Base-by-base conservation (phyloP, 2,888 invertebrate genomes). In the Megamerina dolium region DNA sequence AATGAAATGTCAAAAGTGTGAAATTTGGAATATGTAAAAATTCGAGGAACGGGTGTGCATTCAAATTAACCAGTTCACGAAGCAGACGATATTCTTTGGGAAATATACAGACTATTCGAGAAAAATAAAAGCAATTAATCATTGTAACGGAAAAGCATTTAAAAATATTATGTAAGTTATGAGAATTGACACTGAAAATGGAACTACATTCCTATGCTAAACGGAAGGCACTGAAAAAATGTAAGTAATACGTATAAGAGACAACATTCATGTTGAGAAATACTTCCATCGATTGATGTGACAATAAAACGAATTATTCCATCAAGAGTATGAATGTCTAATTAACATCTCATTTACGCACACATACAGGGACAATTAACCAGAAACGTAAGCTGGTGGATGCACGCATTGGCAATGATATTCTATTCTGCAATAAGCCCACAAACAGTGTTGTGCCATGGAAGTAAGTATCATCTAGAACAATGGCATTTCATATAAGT, bases 151-250 rank as follows among this genome's bases (percentile, higher is more conserved):
- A n/a, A n/a, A n/a, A n/a, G n/a, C n/a, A n/a, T n/a, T n/a, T n/a
- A n/a, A n/a, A n/a, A n/a, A n/a, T n/a, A n/a, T n/a, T n/a, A n/a
- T n/a, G n/a, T n/a, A n/a, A n/a, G n/a, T n/a, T n/a, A n/a, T n/a
- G n/a, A n/a, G n/a, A n/a, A n/a, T n/a, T n/a, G n/a, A n/a, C n/a
- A n/a, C n/a, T n/a, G n/a, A 23, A 10, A 44, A 66, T 68, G 69
- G 67, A 68, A 34, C 52, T 68, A 33, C 67, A 68, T 50, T 65
- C 63, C 4, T 69, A 69, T 46, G 67, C 67, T 12, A 68, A 69
- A 36, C 54, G 59, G 27, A 52, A 54, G 29, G 59, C 59, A 10
- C 53, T 57, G 23, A 64, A 63, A 48, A 68, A 63, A 50, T 68
- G 68, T 68, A 56, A 56, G 64, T 54, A 45, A 10, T 29, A 35